These are phyloP conservation scores for Holothuria leucospilota DNA, from an alignment of 53 echinoderm and acorn worm genomes.

Conservation along the genomic window DNA sequence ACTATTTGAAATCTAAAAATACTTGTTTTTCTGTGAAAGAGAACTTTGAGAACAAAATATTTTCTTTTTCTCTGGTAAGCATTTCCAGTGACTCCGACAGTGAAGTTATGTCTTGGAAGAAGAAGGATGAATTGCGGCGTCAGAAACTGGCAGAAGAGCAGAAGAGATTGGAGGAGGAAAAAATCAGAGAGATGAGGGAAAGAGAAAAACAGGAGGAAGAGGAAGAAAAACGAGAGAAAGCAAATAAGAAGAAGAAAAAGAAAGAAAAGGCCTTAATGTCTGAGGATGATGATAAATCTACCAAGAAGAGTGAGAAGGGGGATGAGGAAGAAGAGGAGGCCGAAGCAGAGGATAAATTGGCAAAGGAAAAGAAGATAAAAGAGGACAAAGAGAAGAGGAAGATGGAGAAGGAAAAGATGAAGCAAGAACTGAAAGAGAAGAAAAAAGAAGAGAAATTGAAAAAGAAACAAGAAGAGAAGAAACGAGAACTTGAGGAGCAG, in stretches of 20 bases:
- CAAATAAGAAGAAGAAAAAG: conserved; percentile 72
- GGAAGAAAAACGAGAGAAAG: conserved; percentile 80
- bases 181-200: conserved; percentile 84
- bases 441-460: conserved; percentile 54
- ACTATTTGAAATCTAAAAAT: no score
- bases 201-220: conserved; percentile 84
- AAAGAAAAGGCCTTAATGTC: conserved; percentile 43
- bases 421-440: conserved; percentile 66
- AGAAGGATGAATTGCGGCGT: conserved; percentile 76
- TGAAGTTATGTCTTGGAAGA: conserved; percentile 80
- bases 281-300: conserved; percentile 27
- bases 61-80: neutral
- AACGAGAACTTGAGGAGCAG: conserved; percentile 41
- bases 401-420: conserved; percentile 69
- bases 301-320: neutral
- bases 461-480: conserved; percentile 59
- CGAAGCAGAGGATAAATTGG: conserved; percentile 36
- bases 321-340: conserved; percentile 41
- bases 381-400: conserved; percentile 65
- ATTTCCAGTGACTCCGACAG: conserved; percentile 73
- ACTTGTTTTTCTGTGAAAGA: no score
- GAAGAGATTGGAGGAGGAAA: conserved; percentile 73
- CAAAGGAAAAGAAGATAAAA: conserved; percentile 54
- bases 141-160: conserved; percentile 76
- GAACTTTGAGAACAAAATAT: no score